Evolutionary conservation across 1,140 invertebrate genomes (phyloP), one percentile per base, ranked within the genome.

Genomic region (Episyrphus balteatus): DNA sequence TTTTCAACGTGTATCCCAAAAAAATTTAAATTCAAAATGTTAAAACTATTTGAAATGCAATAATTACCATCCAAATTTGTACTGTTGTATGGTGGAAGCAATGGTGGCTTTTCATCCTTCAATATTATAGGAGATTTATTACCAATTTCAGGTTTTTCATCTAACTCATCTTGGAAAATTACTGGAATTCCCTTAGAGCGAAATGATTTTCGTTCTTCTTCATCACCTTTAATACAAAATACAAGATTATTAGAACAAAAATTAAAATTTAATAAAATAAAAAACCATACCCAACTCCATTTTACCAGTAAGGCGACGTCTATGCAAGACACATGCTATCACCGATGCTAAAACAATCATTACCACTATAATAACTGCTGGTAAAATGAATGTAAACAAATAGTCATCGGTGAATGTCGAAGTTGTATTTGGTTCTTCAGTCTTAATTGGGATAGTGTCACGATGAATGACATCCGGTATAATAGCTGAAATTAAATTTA

Each of bases 101-200:
- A 69, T 0, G 91, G 90, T 21, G 91, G 90, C 62, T 91, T 92
- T 61, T 94, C 91, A 53, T 94, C 90, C 53, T 92, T 88, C 67
- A 94, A 78, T 51, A 95, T 94, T 2, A 95, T 82, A 2, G 91
- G 91, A 34, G 83, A 82, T 71, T 93, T 93, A 56, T 90, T 88
- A 26, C 83, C 83, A 30, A 86, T 81, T 66, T 85, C 85, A 1
- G 84, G 86, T 60, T 90, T 86, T 58, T 95, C 91, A 54, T 92
- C 89, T 12, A 94, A 72, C 65, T 97, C 92, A 69, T 97, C 91
- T 66, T 85, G 84, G 68, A 96, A 94, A 54, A 96, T 96, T 7
- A 95, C 88, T 1, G 92, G 92, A 55, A 93, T 88, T 39, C 89
- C 89, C 70, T 92, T 93, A 52, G 83, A 89, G 9, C 88, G 77